Conservation (phyloP, 2,113 vertebrate species). For the Aix galericulata region DNA sequence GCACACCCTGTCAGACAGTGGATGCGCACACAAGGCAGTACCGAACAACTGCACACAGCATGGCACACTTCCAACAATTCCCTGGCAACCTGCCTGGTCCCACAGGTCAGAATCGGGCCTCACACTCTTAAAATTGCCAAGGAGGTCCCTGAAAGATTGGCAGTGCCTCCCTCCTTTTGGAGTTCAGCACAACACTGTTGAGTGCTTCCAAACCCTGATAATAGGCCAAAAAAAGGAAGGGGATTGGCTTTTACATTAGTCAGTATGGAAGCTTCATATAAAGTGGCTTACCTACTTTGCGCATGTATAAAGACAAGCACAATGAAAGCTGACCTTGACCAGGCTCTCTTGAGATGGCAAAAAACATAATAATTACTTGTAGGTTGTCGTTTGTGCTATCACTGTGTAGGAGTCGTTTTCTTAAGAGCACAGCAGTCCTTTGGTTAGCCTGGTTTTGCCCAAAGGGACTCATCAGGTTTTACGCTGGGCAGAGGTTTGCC, state of each 20-base stretch:
- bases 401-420: background rate
- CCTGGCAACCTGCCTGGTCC: background rate
- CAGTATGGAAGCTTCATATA: background rate
- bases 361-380: background rate
- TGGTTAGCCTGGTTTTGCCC: background rate
- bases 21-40: background rate
- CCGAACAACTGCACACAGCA: background rate
- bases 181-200: background rate
- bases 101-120: background rate
- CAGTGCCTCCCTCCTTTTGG: background rate
- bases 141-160: background rate
- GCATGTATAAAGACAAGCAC: background rate
- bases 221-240: background rate
- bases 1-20: fast-evolving
- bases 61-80: background rate
- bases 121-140: background rate
- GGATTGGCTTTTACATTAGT: background rate
- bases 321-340: background rate
- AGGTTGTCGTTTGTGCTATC: background rate
- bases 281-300: background rate
- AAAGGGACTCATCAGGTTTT: background rate
- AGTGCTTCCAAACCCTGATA: background rate
- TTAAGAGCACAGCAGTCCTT: background rate
- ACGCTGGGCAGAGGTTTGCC: background rate
- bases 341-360: background rate